These are phyloP conservation scores for Thymelicus sylvestris DNA, from an alignment of 2,888 invertebrate species.

Conservation along the genomic window DNA sequence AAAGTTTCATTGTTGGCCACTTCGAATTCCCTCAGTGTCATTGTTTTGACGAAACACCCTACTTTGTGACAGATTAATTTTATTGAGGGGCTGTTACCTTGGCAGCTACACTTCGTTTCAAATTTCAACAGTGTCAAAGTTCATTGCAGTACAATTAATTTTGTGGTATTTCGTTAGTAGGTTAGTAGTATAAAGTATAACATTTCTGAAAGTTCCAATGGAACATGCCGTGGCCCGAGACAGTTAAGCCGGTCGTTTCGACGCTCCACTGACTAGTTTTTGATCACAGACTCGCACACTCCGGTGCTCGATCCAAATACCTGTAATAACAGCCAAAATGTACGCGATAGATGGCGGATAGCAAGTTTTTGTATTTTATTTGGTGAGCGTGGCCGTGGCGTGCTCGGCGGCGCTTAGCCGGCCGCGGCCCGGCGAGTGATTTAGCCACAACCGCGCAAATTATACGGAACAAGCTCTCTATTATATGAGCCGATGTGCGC, in stretches of 20 bases:
- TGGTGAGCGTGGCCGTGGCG: conserved; percentile 23
- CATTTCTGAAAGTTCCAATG: no score
- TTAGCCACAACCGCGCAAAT: conserved; percentile 25
- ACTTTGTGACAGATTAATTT: not conserved
- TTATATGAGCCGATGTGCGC: conserved; percentile 29
- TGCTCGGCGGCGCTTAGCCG: conserved; percentile 25
- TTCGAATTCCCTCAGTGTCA: no score
- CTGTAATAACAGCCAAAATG: conserved; percentile 17
- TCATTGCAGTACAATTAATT: not conserved
- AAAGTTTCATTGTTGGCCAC: no score
- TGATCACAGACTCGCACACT: conserved; percentile 20
- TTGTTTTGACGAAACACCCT: not conserved
- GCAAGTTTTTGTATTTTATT: conserved; percentile 31
- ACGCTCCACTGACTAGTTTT: conserved; percentile 5
- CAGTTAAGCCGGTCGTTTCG: not conserved
- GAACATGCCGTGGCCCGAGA: conserved; percentile 10
- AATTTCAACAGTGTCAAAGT: not conserved
- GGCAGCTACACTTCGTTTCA: not conserved
- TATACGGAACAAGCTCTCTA: conserved; percentile 32
- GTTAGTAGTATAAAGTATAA: not conserved
- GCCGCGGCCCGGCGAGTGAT: conserved; percentile 7
- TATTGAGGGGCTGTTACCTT: not conserved
- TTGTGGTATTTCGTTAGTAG: not conserved
- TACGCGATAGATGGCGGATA: conserved; percentile 28
- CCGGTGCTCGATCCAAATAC: conserved; percentile 15